phyloP scores from a whole-genome alignment of 2,797 vertebrate species.

The Corythornis leucogaster region DNA sequence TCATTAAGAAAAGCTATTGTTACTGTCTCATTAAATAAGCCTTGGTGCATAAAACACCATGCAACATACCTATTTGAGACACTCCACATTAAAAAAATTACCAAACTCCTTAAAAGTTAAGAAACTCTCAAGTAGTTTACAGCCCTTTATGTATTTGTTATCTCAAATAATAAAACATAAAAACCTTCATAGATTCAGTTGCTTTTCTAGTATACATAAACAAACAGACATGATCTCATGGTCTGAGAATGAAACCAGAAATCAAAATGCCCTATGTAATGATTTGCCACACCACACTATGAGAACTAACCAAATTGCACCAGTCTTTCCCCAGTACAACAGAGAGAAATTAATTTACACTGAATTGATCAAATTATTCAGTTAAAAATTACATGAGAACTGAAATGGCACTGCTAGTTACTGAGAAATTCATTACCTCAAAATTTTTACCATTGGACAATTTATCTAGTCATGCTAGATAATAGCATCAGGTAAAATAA shows the following conservation, averaged over 20 bases:
- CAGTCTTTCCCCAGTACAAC: not conserved
- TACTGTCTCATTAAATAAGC: constrained; percentile 16
- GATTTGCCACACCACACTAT: not conserved
- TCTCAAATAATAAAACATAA: not conserved
- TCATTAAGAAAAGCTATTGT: constrained; percentile 6
- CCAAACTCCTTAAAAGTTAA: constrained; percentile 12
- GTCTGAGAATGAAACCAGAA: not conserved
- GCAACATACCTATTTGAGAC: not conserved
- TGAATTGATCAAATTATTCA: not conserved
- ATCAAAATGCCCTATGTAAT: not conserved
- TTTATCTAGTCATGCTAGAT: not conserved
- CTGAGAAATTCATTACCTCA: not conserved
- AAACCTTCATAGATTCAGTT: not conserved
- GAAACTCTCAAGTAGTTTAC: not conserved
- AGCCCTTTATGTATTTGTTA: not conserved
- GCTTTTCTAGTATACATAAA: not conserved
- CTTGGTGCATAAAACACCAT: not conserved
- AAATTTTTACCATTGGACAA: not conserved
- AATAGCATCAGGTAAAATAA: not conserved
- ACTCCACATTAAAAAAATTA: not conserved
- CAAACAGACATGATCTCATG: not conserved
- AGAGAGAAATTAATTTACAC: not conserved
- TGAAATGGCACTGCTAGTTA: not conserved
- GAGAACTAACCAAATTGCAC: not conserved
- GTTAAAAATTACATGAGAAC: not conserved